These are phyloP conservation scores for Poecile atricapillus DNA, from an alignment of 2,113 vertebrate genomes.

Conservation along the genomic window DNA sequence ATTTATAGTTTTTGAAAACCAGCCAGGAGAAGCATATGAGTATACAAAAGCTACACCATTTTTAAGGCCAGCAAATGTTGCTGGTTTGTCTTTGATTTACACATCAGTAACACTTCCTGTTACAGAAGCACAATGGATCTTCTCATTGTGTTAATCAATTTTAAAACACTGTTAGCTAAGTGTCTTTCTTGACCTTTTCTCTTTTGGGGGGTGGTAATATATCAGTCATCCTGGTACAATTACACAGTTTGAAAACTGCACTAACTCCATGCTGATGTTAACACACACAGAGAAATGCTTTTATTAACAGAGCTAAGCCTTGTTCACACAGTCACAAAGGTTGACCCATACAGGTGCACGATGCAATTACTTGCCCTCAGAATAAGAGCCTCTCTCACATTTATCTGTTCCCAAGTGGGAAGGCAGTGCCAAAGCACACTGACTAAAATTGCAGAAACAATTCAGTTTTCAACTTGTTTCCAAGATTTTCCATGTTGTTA, in stretches of 20 bases:
- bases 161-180: neutral
- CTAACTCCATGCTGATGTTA: neutral
- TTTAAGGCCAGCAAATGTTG: constrained; percentile 45
- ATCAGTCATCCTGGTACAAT: constrained; percentile 5
- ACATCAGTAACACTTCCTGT: neutral
- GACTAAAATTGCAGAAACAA: neutral
- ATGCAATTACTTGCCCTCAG: neutral
- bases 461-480: neutral
- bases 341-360: accelerated
- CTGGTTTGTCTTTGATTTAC: constrained; percentile 47
- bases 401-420: neutral
- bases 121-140: neutral
- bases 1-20: constrained; percentile 46
- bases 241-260: neutral
- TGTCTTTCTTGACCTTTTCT: constrained; percentile 5
- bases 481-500: neutral
- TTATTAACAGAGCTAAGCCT: neutral
- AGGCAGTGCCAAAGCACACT: neutral
- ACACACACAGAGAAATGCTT: neutral
- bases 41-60: constrained; percentile 43
- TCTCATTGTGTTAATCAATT: neutral
- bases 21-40: constrained; percentile 44
- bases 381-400: neutral
- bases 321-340: neutral
- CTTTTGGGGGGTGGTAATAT: neutral